A percentile compares a stretch with the other conserved stretches of the same genome.
Conservation (phyloP, 2,888 invertebrate genomes). For the Drosophila melanosoma region DNA sequence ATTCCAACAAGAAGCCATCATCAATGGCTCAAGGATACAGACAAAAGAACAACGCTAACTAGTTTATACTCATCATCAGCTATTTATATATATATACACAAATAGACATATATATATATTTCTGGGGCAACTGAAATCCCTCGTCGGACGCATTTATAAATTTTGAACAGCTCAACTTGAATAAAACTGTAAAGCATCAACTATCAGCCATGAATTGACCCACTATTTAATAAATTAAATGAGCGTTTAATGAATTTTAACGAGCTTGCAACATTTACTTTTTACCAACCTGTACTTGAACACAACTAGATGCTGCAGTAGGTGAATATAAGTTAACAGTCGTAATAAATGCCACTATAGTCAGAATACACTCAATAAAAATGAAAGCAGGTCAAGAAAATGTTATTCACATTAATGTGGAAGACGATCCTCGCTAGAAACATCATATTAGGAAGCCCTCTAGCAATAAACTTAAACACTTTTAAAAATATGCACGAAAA, state of each 20-base stretch:
- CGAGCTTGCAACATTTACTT: constrained; percentile 2
- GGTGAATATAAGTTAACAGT: neutral
- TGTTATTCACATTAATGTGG: neutral
- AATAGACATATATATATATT: constrained; percentile 14
- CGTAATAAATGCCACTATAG: neutral
- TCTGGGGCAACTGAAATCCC: constrained; percentile 41
- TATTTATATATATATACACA: neutral
- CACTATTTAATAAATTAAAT: constrained; percentile 67
- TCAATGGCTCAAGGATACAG: constrained; percentile 22
- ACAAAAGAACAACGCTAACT: neutral
- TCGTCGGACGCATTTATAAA: constrained; percentile 69
- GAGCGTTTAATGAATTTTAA: constrained; percentile 70
- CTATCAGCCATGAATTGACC: constrained; percentile 10
- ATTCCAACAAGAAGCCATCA: constrained; percentile 29
- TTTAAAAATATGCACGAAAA: neutral
- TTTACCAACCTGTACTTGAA: neutral
- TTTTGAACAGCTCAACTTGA: constrained; percentile 66
- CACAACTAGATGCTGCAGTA: neutral
- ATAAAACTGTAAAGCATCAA: constrained; percentile 11
- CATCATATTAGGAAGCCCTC: too few relatives aligned
- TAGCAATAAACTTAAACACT: neutral
- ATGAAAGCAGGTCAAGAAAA: neutral
- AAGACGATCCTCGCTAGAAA: neutral
- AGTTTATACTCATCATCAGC: constrained; percentile 13
- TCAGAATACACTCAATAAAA: neutral